Evolutionary conservation across 2,888 invertebrate species (phyloP), one percentile per base, ranked within the genome.

Genomic region (Branchipolynoe longqiensis): DNA sequence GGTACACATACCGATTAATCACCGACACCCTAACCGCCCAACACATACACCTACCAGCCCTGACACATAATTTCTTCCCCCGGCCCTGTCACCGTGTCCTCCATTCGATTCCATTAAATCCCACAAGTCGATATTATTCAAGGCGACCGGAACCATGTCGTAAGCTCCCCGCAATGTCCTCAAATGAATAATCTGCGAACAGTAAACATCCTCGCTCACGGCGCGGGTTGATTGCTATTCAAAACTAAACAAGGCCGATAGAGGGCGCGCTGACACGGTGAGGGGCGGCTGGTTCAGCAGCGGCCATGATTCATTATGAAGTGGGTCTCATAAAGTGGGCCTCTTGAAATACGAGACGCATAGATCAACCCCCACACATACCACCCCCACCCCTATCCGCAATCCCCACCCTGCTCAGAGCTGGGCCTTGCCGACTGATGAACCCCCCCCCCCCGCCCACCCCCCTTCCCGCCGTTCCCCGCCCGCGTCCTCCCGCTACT

Each of bases 321-420:
- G 38, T 28, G 12, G 36, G 4, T 25, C 54, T 48, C 78, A 25
- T 78, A 41, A 41, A 78, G 41, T 48, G 28, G 1, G 41, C 78
- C 4, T 14, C 28, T 1, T 78, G 78, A 78, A 78, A 48, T 78
- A 41, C 28, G 78, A 78, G 41, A 41, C 31, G 6, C 48, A 48
- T 78, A 78, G 78, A 78, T 78, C 78, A 78, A 12, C 69, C 22
- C n/a, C n/a, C n/a, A n/a, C n/a, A n/a, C n/a, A n/a, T n/a, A 69
- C 22, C 38, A 38, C 22, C 1, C 8, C 33, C 28, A 25, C 62
- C 28, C 28, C n/a, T 31, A 31, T 31, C 31, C 62, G 62, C 28
- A 28, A 31, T 28, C 62, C 62, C 62, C 62, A 28, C 48, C 48
- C 8, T 18, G 48, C 8, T 48, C 62, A 25, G 14, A 31, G 25